Conservation (phyloP, 2,888 invertebrate genomes). For the Nysson spinosus region DNA sequence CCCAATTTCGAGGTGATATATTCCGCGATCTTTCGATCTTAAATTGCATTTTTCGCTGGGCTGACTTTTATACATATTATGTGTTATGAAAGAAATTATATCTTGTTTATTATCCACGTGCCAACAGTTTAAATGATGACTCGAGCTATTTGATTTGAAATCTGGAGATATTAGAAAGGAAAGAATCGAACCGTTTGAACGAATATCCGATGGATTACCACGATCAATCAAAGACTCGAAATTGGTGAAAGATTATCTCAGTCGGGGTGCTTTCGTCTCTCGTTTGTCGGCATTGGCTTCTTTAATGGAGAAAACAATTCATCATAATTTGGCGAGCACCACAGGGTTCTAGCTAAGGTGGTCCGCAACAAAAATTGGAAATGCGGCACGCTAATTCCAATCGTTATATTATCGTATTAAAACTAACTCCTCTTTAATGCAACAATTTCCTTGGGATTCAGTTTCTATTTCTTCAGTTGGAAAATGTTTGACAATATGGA, state of each 20-base stretch:
- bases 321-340: conserved; percentile 63
- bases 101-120: too few relatives aligned
- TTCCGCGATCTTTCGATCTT: too few relatives aligned
- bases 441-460: too few relatives aligned
- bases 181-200: conserved; percentile 17
- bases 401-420: background rate
- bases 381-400: conserved; percentile 7
- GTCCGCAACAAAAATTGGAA: conserved; percentile 43
- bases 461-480: too few relatives aligned
- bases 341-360: conserved; percentile 44
- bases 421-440: background rate
- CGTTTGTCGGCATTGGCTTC: conserved; percentile 58
- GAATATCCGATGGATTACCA: conserved; percentile 42
- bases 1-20: too few relatives aligned
- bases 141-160: too few relatives aligned
- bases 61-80: too few relatives aligned
- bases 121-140: too few relatives aligned
- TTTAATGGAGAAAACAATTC: conserved; percentile 63
- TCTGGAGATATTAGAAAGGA: background rate
- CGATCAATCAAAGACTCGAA: conserved; percentile 61
- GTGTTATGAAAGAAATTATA: too few relatives aligned
- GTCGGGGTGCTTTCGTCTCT: conserved; percentile 56
- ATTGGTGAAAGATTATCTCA: conserved; percentile 65
- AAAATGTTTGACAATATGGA: too few relatives aligned
- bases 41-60: too few relatives aligned